phyloP scores from a whole-genome alignment of 2,797 vertebrate genomes.

The Etheostoma nigrum region DNA sequence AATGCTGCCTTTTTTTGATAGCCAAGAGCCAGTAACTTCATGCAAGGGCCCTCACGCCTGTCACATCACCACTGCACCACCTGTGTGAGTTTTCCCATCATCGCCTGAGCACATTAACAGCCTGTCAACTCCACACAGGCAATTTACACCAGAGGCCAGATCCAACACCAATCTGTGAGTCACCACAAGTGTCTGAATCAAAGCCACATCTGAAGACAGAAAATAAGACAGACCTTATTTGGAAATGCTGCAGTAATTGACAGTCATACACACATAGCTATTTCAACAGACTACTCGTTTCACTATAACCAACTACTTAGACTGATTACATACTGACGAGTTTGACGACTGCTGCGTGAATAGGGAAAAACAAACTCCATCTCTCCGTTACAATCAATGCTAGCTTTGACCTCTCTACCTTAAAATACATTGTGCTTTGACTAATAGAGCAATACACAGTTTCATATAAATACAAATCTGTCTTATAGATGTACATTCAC shows the following conservation, averaged over 20 bases:
- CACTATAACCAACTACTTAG: constrained; percentile 13
- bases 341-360: constrained; percentile 17
- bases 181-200: constrained; percentile 21
- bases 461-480: constrained; percentile 80
- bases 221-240: constrained; percentile 10
- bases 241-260: constrained; percentile 5
- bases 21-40: constrained; percentile 30
- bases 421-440: constrained; percentile 84
- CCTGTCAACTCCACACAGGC: not conserved
- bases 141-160: constrained; percentile 20
- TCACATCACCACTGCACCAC: constrained; percentile 3
- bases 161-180: constrained; percentile 10
- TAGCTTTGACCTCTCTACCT: constrained; percentile 59
- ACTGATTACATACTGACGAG: constrained; percentile 34
- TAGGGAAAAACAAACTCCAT: constrained; percentile 20
- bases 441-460: constrained; percentile 75
- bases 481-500: constrained; percentile 82
- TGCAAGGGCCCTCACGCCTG: not conserved
- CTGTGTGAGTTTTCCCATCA: constrained; percentile 7
- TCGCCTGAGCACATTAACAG: constrained; percentile 48
- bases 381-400: constrained; percentile 43
- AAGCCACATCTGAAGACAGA: not conserved
- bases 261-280: constrained; percentile 25
- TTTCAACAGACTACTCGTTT: constrained; percentile 26
- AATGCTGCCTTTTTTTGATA: not conserved